Evolutionary conservation across 1,140 invertebrate species (phyloP), one percentile per base, ranked within the genome.

Genomic region (Ceratina australensis): DNA sequence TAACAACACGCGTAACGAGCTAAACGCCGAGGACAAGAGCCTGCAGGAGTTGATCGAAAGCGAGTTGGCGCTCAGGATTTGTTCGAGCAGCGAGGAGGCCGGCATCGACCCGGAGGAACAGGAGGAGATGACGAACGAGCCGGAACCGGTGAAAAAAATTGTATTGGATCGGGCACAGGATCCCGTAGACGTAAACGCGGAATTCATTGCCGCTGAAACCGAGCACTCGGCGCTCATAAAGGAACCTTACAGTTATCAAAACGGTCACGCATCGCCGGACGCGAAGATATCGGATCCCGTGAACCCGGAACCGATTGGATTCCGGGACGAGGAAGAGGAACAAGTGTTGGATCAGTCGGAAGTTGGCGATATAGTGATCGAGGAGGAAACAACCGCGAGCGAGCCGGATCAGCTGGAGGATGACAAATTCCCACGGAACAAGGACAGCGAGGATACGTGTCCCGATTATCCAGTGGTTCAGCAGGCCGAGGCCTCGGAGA

Each of bases 41-140:
- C 81, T 93, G 0, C 89, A 92, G 52, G 91, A 92, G 59, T 71
- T 92, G 13, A 92, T 92, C 64, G 91, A 92, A 42, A 92, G 88
- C 72, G 91, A 92, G 67, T 79, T 92, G 16, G 91, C 90, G 0
- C 61, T 92, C 12, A 87, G 91, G 77, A 92, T 92, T 78, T 89
- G 87, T 28, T 87, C 86, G 12, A 86, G 68, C 24, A 81, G 78
- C 47, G 69, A 61, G 0, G 73, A 85, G 2, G 50, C 72, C 0
- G 61, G 72, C 1, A 24, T 84, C 2, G 83, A 83, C 0, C n/a
- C 20, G 5, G 71, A 83, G 2, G 79, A 86, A 2, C 73, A 79
- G 0, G 49, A 79, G 5, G 84, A 83, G 10, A 64, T 60, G 8
- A 28, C 59, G 20, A 65, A 56, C 12, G 33, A 54, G 3, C 81